Percentiles rank a stretch among this genome's conserved stretches.
Evolutionary conservation across 1,140 invertebrate genomes (phyloP).

Genomic region (Aradophagus sp.): DNA sequence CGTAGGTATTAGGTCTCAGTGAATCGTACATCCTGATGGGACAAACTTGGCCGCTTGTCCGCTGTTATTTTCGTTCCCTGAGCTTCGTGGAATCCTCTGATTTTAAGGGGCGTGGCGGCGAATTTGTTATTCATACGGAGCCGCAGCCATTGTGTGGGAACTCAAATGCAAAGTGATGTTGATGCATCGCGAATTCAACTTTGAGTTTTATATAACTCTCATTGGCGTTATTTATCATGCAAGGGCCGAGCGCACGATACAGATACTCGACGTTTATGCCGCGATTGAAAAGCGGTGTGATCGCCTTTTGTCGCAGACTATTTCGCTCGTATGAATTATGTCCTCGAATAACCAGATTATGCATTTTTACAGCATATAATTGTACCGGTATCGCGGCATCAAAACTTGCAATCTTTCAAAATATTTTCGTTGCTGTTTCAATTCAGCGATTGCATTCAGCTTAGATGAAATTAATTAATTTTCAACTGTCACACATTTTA

Average conservation of each 20-base stretch:
- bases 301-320: constrained; percentile 29
- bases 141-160: constrained; percentile 41
- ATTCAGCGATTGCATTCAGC: too few relatives aligned
- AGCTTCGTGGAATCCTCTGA: constrained; percentile 39
- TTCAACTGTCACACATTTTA: too few relatives aligned
- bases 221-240: constrained; percentile 22
- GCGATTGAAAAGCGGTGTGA: constrained; percentile 18
- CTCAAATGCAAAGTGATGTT: constrained; percentile 39
- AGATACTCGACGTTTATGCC: constrained; percentile 37
- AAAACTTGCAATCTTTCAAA: not conserved
- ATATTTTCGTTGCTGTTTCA: too few relatives aligned
- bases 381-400: constrained; percentile 22
- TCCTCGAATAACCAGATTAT: constrained; percentile 15
- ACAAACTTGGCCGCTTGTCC: constrained; percentile 37
- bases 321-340: constrained; percentile 15
- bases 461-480: too few relatives aligned
- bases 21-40: constrained; percentile 51
- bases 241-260: constrained; percentile 16
- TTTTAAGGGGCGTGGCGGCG: constrained; percentile 45
- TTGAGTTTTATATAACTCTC: constrained; percentile 28
- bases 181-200: constrained; percentile 29
- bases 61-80: constrained; percentile 29
- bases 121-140: constrained; percentile 45
- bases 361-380: constrained; percentile 12
- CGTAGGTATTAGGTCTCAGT: constrained; percentile 53